phyloP scores from a whole-genome alignment of 2,797 vertebrate species.

The Leptodactylus fallax region DNA sequence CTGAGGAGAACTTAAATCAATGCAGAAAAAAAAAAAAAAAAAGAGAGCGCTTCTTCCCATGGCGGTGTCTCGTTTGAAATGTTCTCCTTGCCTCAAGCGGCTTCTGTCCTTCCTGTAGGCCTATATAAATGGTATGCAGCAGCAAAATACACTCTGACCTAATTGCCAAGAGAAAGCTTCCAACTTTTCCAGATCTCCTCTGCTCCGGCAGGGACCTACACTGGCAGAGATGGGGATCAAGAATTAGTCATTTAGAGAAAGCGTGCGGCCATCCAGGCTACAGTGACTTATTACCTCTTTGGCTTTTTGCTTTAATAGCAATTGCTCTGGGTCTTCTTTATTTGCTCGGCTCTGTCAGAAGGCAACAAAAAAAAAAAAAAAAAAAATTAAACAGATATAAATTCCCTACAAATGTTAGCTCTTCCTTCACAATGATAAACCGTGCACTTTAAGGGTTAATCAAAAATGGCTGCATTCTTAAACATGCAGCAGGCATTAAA shows the following conservation, averaged over 20 bases:
- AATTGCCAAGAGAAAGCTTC: conserved; percentile 87
- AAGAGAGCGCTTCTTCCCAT: conserved; percentile 60
- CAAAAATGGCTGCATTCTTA: conserved; percentile 72
- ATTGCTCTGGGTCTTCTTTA: conserved; percentile 88
- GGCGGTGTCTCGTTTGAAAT: conserved; percentile 82
- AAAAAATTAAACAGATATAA: not conserved
- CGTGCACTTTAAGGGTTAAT: conserved; percentile 32
- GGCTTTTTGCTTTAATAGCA: conserved; percentile 91
- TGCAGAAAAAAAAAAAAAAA: conserved; percentile 75
- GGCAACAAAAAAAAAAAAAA: conserved; percentile 61
- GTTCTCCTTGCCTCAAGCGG: conserved; percentile 92
- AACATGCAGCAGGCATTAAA: conserved; percentile 73
- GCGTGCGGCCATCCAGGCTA: not conserved
- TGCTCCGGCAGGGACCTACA: conserved; percentile 5
- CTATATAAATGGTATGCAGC: conserved; percentile 90
- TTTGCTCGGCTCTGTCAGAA: conserved; percentile 85
- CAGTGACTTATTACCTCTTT: conserved; percentile 88
- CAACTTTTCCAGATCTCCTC: conserved; percentile 72
- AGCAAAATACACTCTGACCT: conserved; percentile 96
- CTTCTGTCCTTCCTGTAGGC: conserved; percentile 92
- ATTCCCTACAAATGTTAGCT: not conserved
- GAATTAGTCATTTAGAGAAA: not conserved
- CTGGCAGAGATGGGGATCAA: not conserved
- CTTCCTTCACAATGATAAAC: not conserved
- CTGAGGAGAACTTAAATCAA: conserved; percentile 74